Percentiles rank a stretch among this genome's conserved stretches.
These are phyloP conservation scores for Salvator merianae DNA, from an alignment of 2,113 vertebrate species.

Conservation along the genomic window DNA sequence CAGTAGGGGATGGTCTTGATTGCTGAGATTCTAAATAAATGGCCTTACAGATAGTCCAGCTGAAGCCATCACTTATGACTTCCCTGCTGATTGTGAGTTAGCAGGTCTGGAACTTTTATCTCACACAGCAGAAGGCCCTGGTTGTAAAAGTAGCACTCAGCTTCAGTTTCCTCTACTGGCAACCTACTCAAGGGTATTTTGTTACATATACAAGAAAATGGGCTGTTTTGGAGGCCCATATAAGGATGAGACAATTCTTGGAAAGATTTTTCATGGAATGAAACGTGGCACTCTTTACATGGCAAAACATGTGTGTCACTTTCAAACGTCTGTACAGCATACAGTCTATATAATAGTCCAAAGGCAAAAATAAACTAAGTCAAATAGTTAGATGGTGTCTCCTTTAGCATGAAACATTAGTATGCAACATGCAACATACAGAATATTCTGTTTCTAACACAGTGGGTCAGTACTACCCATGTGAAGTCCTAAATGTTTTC, in stretches of 20 bases:
- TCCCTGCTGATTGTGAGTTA: constrained; percentile 4
- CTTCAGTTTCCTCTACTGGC: constrained; percentile 14
- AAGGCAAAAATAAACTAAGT: not conserved
- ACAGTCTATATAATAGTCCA: not conserved
- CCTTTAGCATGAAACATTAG: no score
- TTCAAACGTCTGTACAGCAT: not conserved
- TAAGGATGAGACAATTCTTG: not conserved
- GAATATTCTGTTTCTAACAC: not conserved
- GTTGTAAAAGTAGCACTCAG: constrained; percentile 7
- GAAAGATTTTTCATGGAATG: not conserved
- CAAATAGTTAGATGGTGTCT: not conserved
- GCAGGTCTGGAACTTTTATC: constrained; percentile 17
- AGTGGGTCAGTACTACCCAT: not conserved
- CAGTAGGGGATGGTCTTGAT: not conserved
- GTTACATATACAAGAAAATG: constrained; percentile 17
- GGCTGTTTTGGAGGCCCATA: not conserved
- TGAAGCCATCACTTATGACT: not conserved
- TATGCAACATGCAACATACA: not conserved
- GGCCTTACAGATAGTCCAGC: not conserved
- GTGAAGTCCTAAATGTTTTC: not conserved
- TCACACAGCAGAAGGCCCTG: constrained; percentile 1
- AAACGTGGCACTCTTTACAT: constrained; percentile 1
- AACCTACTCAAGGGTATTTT: constrained; percentile 15
- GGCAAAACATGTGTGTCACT: not conserved
- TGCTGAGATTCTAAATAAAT: constrained; percentile 4